Evolutionary conservation across 2,888 invertebrate genomes (phyloP).

Genomic region (Iphiclides podalirius): DNA sequence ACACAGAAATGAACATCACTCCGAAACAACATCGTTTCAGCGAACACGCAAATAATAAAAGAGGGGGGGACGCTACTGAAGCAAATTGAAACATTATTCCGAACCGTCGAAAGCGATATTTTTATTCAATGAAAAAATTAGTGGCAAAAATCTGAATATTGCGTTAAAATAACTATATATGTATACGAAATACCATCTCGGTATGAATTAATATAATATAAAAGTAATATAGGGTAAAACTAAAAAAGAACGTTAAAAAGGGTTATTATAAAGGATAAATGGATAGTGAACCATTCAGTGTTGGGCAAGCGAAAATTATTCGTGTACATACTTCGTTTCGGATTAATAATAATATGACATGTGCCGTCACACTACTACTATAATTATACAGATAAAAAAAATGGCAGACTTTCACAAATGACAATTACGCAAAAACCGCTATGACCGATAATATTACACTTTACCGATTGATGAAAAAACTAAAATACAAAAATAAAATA

Average conservation of each 20-base stretch:
- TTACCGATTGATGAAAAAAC: background rate
- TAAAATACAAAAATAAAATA: too few species aligned
- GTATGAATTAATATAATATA: background rate
- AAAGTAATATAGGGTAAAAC: slow-evolving; percentile 1
- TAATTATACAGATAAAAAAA: background rate
- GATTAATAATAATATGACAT: background rate
- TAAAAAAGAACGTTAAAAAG: background rate
- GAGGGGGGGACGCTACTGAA: slow-evolving; percentile 59
- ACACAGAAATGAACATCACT: slow-evolving; percentile 45
- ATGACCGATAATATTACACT: background rate
- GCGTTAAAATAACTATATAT: slow-evolving; percentile 2
- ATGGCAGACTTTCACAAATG: background rate
- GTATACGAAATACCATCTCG: slow-evolving; percentile 7
- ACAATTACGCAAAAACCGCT: background rate
- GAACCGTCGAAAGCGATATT: slow-evolving; percentile 47
- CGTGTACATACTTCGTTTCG: background rate
- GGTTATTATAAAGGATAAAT: background rate
- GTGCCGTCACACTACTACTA: background rate
- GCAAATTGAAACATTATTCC: slow-evolving; percentile 67
- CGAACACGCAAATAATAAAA: slow-evolving; percentile 44
- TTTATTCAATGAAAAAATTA: slow-evolving; percentile 42
- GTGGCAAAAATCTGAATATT: slow-evolving; percentile 40
- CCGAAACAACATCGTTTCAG: slow-evolving; percentile 41
- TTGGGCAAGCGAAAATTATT: background rate
- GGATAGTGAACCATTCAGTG: background rate